Evolutionary conservation across 1,140 invertebrate species (phyloP).

Genomic region (Drosophila rufa): DNA sequence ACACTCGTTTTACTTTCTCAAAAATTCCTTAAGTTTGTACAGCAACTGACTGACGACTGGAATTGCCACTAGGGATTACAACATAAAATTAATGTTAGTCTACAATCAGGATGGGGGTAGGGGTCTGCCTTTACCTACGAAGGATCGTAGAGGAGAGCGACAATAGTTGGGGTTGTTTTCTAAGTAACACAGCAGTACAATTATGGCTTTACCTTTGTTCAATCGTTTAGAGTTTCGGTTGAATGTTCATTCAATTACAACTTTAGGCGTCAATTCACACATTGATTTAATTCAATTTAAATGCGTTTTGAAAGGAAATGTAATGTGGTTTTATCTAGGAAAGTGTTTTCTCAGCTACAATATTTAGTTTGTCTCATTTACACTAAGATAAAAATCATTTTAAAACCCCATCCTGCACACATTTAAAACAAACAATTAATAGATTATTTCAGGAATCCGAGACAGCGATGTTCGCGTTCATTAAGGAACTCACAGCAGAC

Average conservation of each 20-base stretch:
- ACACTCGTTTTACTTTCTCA: constrained; percentile 11
- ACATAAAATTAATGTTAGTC: constrained; percentile 26
- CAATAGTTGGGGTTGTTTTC: not conserved
- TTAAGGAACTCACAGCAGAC: constrained; percentile 55
- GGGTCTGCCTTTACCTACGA: not conserved
- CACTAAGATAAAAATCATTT: too few relatives aligned
- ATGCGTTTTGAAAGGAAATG: too few relatives aligned
- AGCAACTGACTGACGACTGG: constrained; percentile 14
- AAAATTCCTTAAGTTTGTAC: constrained; percentile 13
- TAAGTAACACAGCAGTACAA: not conserved
- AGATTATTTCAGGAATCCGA: constrained; percentile 27
- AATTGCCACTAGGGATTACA: constrained; percentile 19
- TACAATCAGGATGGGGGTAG: constrained; percentile 5
- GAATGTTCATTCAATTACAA: too few relatives aligned
- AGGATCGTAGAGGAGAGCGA: not conserved
- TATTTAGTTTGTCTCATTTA: too few relatives aligned
- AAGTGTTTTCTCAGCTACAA: too few relatives aligned
- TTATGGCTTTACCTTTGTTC: too few relatives aligned
- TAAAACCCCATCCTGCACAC: constrained; percentile 19
- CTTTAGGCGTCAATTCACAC: too few relatives aligned
- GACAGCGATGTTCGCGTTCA: constrained; percentile 41
- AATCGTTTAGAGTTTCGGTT: too few relatives aligned
- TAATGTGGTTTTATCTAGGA: too few relatives aligned
- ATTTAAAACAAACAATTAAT: not conserved
- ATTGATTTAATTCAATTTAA: too few relatives aligned